These are phyloP conservation scores for Leptothorax acervorum DNA, from an alignment of 2,888 invertebrate species.

Conservation along the genomic window DNA sequence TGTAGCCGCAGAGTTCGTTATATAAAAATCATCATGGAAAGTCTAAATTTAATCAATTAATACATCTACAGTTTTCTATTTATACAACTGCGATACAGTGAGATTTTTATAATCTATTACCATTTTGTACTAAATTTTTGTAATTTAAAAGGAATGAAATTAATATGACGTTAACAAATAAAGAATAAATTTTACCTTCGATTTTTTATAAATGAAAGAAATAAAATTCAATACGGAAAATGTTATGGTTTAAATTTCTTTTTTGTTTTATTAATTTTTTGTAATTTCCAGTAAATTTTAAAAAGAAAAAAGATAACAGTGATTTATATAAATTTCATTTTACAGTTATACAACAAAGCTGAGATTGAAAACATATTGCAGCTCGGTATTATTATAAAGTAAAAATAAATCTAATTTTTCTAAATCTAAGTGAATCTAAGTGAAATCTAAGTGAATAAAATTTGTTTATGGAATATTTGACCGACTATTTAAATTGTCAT, in stretches of 20 bases:
- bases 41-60: constrained; percentile 26
- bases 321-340: not conserved
- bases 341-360: not conserved
- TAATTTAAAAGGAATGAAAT: not conserved
- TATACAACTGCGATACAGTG: not conserved
- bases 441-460: not conserved
- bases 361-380: not conserved
- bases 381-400: not conserved
- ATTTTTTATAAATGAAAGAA: not conserved
- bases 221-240: constrained; percentile 4
- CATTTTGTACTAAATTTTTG: not conserved
- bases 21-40: not conserved
- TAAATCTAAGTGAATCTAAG: not conserved
- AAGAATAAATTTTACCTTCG: not conserved
- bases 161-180: not conserved
- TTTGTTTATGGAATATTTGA: not conserved
- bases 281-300: not conserved
- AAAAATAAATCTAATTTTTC: not conserved
- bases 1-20: not conserved
- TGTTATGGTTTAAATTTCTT: not conserved
- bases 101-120: not conserved
- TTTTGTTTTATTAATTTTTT: not conserved
- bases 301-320: not conserved
- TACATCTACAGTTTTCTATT: not conserved
- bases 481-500: too few species aligned